Base-by-base conservation (phyloP, 2,888 invertebrate species). In the Phanerotoma sp. region DNA sequence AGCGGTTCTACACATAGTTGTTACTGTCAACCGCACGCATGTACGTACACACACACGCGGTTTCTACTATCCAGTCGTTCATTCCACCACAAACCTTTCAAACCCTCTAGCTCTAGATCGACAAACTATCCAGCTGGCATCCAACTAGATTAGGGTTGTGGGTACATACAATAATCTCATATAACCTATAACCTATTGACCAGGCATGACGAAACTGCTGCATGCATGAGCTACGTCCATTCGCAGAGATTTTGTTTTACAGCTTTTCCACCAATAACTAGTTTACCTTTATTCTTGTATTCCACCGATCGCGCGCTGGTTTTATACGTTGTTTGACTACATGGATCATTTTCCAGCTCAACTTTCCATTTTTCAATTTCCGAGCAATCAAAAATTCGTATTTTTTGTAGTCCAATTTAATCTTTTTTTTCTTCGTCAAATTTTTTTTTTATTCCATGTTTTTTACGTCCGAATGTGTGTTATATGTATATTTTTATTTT, bases 61-160 rank as follows among this genome's bases (percentile, higher is more conserved):
- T 46, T 37, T 47, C 37, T 28, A 25, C 38, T 25, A 40, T 18
- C 41, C 49, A 41, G 33, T 40, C 20, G 30, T 10, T 38, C 45
- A 22, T 16, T 33, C 47, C 25, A 25, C 15, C 10, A 18, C 20
- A 33, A 40, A 28, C 38, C 46, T 51, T 51, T 40, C 44, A 30
- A 46, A 25, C 44, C 20, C 53, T 53, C 48, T 54, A 25, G 25
- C 53, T 47, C 45, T 53, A 60, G 61, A 61, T 67, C 60, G 62
- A 57, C 59, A 60, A 65, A 68, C 67, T 66, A 65, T 64, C 57
- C 62, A 40, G 60, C 59, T 62, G 60, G 63, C 63, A 64, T 59
- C 63, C 66, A 67, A 70, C 67, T 66, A 65, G 71, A 71, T 71
- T 71, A 70, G 62, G 61, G 53, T 60, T 57, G 60, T 63, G 62